Evolutionary conservation across 2,888 invertebrate species (phyloP).

Genomic region (Sturmia bella): DNA sequence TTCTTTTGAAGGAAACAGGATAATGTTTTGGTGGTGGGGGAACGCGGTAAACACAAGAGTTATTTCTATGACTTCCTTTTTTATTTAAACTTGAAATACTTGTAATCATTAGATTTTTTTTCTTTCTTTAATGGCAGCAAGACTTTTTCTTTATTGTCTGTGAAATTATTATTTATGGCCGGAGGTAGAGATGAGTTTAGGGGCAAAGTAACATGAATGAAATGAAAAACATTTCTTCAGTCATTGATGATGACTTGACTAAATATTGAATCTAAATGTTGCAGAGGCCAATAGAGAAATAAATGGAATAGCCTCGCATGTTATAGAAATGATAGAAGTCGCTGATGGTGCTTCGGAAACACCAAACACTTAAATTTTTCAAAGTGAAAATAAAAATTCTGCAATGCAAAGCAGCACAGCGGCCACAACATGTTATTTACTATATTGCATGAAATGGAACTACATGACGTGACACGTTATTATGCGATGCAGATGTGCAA

Average conservation of each 20-base stretch:
- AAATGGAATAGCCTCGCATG: background rate
- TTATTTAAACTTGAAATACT: conserved; percentile 30
- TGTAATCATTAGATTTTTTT: conserved; percentile 60
- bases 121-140: conserved; percentile 72
- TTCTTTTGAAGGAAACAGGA: conserved; percentile 26
- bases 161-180: conserved; percentile 82
- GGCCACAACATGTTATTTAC: too few relatives aligned
- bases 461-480: too few relatives aligned
- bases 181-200: conserved; percentile 62
- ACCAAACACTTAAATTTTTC: too few relatives aligned
- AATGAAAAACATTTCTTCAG: conserved; percentile 40
- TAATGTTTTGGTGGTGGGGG: conserved; percentile 12
- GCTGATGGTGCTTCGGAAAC: too few relatives aligned
- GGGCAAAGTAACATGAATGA: conserved; percentile 6
- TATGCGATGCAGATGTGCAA: too few relatives aligned
- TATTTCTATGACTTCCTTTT: conserved; percentile 66
- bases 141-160: conserved; percentile 81
- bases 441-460: too few relatives aligned
- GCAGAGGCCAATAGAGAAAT: background rate
- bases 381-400: too few relatives aligned
- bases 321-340: background rate
- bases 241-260: conserved; percentile 57
- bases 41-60: conserved; percentile 18
- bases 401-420: too few relatives aligned
- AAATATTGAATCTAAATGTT: conserved; percentile 40